Evolutionary conservation across 30 jellyfish, hydroid and myxozoan species (phyloP), one percentile per base, ranked within the genome.

Genomic region (Hydractinia symbiolongicarpus): DNA sequence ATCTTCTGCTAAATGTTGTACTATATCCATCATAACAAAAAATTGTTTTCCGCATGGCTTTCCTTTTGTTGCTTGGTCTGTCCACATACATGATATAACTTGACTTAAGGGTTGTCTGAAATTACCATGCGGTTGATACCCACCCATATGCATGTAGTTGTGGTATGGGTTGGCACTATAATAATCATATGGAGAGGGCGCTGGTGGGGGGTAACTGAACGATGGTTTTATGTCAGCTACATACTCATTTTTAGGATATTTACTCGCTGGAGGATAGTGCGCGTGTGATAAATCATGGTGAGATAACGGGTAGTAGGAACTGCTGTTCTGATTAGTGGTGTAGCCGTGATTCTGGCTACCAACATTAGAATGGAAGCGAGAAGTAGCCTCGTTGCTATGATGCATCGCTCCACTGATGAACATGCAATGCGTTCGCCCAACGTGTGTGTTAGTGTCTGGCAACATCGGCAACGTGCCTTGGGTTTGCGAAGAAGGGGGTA

Each of bases 41-140:
- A 94, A 94, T 62, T 94, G 99, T 78, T 94, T 94, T 8, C 99
- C 99, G 86, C 99, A 94, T 16, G 99, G 97, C 74, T 94, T 94
- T 51, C 96, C 96, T 73, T 94, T 94, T 72, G 99, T 94, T 78
- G 97, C 79, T 17, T 95, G 90, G 69, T 94, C 99, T 13, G 93
- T 88, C 99, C 99, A 94, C 85, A 86, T 87, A 79, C 99, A 94
- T 61, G 97, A 84, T 50, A 94, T 94, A 17, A 94, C 99, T 81
- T 94, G 99, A 62, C 83, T 94, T 81, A 94, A 68, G 30, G 99
- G 99, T 76, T 94, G 99, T 75, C 99, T 72, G 88, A 94, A 94
- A 72, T 88, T 94, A 54, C 96, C 96, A 61, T 94, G 99, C 7
- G 99, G 95, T 79, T 88, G 96, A 76, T 80, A 88, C 7, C 97